Percentiles rank a stretch among this genome's conserved stretches.
Evolutionary conservation across 2,888 invertebrate genomes (phyloP).

Genomic region (Cephus rjabovi): DNA sequence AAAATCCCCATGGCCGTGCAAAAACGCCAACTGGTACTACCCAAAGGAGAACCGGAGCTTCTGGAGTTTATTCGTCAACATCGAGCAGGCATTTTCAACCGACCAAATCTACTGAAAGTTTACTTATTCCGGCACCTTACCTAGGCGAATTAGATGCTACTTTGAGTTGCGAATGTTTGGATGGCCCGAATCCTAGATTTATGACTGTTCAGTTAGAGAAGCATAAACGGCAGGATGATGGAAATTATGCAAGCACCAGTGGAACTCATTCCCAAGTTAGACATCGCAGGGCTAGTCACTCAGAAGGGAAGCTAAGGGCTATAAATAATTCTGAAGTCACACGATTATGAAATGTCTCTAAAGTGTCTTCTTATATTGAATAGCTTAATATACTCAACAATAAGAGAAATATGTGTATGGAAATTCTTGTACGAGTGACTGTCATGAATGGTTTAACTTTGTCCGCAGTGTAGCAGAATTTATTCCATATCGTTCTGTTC

Average conservation of each 20-base stretch:
- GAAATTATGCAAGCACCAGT: conserved; percentile 15
- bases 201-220: conserved; percentile 55
- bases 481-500: neutral
- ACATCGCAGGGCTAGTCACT: conserved; percentile 61
- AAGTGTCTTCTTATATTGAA: neutral
- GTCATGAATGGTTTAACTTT: neutral
- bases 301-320: conserved; percentile 54
- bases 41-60: conserved; percentile 61
- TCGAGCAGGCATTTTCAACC: conserved; percentile 71
- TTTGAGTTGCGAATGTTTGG: conserved; percentile 79
- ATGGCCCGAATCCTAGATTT: conserved; percentile 45
- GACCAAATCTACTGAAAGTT: conserved; percentile 85
- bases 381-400: neutral
- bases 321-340: conserved; percentile 50
- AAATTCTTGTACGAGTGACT: neutral
- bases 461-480: neutral
- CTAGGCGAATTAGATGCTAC: conserved; percentile 76
- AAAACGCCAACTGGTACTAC: conserved; percentile 69
- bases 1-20: conserved; percentile 70
- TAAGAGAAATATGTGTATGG: neutral
- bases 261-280: conserved; percentile 40
- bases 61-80: conserved; percentile 64
- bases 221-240: conserved; percentile 46
- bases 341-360: neutral
- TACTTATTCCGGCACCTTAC: conserved; percentile 77